A percentile compares a stretch with the other conserved stretches of the same genome.
Conservation (phyloP, 2,888 invertebrate species). For the Aphidoletes aphidimyza region DNA sequence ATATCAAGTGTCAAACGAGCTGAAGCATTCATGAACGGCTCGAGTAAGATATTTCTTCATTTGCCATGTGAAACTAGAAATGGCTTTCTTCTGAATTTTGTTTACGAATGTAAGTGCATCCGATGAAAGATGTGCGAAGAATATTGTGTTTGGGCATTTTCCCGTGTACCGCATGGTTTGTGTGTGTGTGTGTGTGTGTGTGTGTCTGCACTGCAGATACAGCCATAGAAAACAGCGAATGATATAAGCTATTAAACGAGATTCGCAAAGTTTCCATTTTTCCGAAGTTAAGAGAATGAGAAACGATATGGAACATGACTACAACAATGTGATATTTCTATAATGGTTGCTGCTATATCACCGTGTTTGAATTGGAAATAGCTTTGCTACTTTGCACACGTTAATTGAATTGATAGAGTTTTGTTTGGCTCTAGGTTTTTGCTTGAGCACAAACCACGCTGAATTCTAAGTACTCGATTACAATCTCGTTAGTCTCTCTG, state of each 20-base stretch:
- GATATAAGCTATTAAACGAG: neutral
- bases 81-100: neutral
- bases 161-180: no score
- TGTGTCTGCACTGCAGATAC: no score
- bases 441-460: neutral
- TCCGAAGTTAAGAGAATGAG: neutral
- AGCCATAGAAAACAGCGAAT: neutral
- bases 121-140: neutral
- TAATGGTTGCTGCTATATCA: neutral
- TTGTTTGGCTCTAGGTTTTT: no score
- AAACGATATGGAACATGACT: neutral
- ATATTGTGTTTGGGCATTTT: neutral
- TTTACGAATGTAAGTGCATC: conserved; percentile 5
- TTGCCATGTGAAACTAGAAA: neutral
- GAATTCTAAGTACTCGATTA: neutral
- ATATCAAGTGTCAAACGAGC: neutral
- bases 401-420: conserved; percentile 32
- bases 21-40: neutral
- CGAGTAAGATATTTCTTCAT: neutral
- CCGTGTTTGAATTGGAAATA: neutral
- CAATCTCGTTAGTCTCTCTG: neutral
- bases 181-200: no score
- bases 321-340: neutral
- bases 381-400: neutral
- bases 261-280: neutral